Conservation (phyloP, 2,797 vertebrate genomes). For the Oreonectes daqikongensis region DNA sequence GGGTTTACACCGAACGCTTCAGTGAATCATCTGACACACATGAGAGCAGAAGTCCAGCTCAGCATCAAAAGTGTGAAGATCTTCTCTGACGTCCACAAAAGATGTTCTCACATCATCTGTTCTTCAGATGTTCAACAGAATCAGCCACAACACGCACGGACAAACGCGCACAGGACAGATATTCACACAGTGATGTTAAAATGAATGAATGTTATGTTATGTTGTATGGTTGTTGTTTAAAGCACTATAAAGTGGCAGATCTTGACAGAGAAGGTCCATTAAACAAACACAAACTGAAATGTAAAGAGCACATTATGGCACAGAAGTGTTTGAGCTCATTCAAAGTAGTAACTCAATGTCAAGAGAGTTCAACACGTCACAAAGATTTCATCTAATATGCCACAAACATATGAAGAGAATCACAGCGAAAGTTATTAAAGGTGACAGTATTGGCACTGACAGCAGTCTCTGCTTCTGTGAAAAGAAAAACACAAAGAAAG, state of each 20-base stretch:
- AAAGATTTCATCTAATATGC: conserved; percentile 19
- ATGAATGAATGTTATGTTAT: no score
- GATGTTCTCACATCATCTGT: neutral
- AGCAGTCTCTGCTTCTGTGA: conserved; percentile 67
- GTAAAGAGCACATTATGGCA: conserved; percentile 86
- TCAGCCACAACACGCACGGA: neutral
- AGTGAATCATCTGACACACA: conserved; percentile 23
- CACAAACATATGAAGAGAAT: conserved; percentile 59
- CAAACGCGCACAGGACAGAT: neutral
- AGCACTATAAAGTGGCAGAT: conserved; percentile 75
- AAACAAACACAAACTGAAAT: conserved; percentile 72
- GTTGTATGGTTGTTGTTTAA: conserved; percentile 83
- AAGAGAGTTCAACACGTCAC: conserved; percentile 23
- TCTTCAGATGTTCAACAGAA: conserved; percentile 14
- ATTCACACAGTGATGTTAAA: neutral
- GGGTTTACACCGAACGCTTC: neutral
- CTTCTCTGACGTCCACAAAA: neutral
- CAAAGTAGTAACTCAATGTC: conserved; percentile 6
- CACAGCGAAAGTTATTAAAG: conserved; percentile 61
- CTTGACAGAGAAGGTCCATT: conserved; percentile 69
- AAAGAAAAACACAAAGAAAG: conserved; percentile 36
- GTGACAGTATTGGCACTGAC: conserved; percentile 76
- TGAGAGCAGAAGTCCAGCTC: conserved; percentile 43
- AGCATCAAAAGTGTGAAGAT: neutral
- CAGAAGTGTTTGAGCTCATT: conserved; percentile 77